These are phyloP conservation scores for Trichoplusia ni DNA, from an alignment of 1,140 invertebrate species.

Conservation along the genomic window DNA sequence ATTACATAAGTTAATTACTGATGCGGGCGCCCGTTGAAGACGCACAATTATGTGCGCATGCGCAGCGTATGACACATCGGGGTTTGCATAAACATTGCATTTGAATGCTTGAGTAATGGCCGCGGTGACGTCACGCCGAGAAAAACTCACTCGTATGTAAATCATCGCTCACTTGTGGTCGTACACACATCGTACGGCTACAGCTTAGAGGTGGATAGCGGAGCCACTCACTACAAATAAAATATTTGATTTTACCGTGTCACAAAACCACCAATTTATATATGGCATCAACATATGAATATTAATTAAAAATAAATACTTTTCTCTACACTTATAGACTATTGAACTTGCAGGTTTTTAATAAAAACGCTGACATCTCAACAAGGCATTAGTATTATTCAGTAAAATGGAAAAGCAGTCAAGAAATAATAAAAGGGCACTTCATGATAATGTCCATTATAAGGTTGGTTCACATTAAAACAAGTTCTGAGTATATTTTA, in stretches of 20 bases:
- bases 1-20: slow-evolving; percentile 17
- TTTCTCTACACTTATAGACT: not conserved
- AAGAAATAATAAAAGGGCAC: too few relatives aligned
- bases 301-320: not conserved
- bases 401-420: too few relatives aligned
- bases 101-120: slow-evolving; percentile 7
- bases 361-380: too few relatives aligned
- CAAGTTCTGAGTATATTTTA: not conserved
- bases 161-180: not conserved
- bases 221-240: too few relatives aligned
- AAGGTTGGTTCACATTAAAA: not conserved
- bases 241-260: too few relatives aligned
- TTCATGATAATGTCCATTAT: too few relatives aligned
- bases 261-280: not conserved
- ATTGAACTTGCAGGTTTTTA: too few relatives aligned
- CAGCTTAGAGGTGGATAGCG: too few relatives aligned
- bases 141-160: slow-evolving; percentile 5
- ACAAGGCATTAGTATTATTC: too few relatives aligned
- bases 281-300: not conserved
- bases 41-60: not conserved
- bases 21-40: slow-evolving; percentile 2
- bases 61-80: not conserved
- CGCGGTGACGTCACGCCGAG: not conserved
- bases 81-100: slow-evolving; percentile 13
- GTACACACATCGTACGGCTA: not conserved